Conservation (phyloP, 2,888 invertebrate species). For the Dilophus febrilis region DNA sequence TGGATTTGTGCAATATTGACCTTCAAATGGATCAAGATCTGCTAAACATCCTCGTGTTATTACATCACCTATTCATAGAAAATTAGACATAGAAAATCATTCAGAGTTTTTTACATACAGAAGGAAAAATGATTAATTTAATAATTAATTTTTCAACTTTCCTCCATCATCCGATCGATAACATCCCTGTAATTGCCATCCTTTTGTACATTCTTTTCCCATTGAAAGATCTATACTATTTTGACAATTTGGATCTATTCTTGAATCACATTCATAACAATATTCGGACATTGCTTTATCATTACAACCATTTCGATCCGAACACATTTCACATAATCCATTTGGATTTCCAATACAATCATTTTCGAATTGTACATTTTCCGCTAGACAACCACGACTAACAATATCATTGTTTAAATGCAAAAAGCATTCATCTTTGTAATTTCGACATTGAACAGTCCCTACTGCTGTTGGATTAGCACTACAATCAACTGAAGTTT, state of each 20-base stretch:
- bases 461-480: background rate
- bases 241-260: background rate
- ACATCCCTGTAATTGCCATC: background rate
- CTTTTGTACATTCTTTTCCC: background rate
- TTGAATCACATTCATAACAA: background rate
- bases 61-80: too few relatives aligned
- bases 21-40: background rate
- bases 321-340: background rate
- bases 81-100: too few relatives aligned
- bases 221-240: background rate
- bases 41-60: background rate
- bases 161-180: constrained; percentile 2
- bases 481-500: background rate
- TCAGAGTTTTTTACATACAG: too few relatives aligned
- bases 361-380: background rate
- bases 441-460: background rate
- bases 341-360: background rate
- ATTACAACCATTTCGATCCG: background rate
- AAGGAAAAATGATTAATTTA: too few relatives aligned
- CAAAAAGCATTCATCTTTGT: background rate
- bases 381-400: background rate
- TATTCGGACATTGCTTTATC: background rate
- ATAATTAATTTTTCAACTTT: too few relatives aligned
- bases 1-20: background rate
- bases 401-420: background rate